Evolutionary conservation across 2,113 vertebrate genomes (phyloP), one percentile per base, ranked within the genome.

Genomic region (Acinonyx jubatus): DNA sequence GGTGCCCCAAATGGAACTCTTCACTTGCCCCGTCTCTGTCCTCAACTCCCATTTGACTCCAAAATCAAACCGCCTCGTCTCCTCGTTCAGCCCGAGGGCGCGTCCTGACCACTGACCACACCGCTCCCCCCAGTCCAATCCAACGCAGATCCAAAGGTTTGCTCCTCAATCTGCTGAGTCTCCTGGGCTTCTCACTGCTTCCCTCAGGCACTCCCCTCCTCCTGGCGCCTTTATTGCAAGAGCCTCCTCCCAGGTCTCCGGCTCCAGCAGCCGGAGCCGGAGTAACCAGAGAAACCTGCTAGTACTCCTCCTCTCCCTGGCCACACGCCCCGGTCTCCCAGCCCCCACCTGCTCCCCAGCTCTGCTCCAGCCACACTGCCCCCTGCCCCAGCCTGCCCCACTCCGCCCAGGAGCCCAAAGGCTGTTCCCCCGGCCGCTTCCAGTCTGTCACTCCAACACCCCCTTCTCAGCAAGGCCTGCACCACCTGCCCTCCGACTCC

Each of bases 401-500:
- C 31, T 65, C 45, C 0, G 2, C 93, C 76, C 16, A 0, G 18
- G 15, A 0, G 1, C 16, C 55, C 29, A 0, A 4, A 3, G 13
- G 36, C 33, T 1, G 33, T 41, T 45, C 74, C 7, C 18, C 18
- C 4, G 3, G 27, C 38, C 23, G 27, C 71, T 10, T 7, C 19
- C 45, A 0, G 36, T 29, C 50, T 36, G 15, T 31, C 2, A 57
- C 81, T 36, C 66, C 65, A 16, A 9, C 36, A 7, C 36, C 45
- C 31, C 69, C 55, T 41, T 29, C 66, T 52, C n/a, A 15, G 68
- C 18, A 1, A 61, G 82, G 61, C 48, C 78, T 31, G 23, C 27
- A 3, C 76, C 2, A 1, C n/a, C 61, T 11, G 21, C 36, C 73
- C 19, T 9, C 69, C 41, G 12, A 1, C 15, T 57, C 61, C 63